A percentile compares a stretch with the other conserved stretches of the same genome.
These are phyloP conservation scores for Ditula angustiorana DNA, from an alignment of 2,888 invertebrate species.

Conservation along the genomic window DNA sequence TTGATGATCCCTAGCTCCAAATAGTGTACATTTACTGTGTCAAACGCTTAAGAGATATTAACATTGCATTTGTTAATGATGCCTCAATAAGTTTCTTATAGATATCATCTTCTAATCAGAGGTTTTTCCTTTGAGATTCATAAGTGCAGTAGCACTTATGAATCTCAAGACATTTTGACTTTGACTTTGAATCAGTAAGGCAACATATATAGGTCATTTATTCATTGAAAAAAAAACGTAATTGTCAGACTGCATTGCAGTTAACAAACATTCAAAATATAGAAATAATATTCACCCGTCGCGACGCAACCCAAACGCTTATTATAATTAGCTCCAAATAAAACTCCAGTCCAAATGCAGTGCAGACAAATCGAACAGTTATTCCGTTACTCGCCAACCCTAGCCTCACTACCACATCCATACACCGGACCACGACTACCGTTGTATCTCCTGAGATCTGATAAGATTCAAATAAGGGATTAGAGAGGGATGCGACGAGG, in stretches of 20 bases:
- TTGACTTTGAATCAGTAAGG: no score
- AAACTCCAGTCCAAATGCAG: conserved; percentile 25
- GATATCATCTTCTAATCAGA: no score
- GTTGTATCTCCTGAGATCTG: conserved; percentile 84
- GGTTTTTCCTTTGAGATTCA: no score
- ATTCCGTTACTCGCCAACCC: conserved; percentile 57
- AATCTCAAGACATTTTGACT: no score
- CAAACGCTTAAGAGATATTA: no score
- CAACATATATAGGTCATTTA: not conserved
- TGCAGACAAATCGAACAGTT: conserved; percentile 15
- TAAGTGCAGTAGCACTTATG: no score
- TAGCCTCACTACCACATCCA: conserved; percentile 69
- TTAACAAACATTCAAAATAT: conserved; percentile 6
- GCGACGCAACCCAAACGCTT: conserved; percentile 33
- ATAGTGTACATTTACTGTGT: no score
- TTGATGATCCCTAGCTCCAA: no score
- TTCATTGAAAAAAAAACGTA: not conserved
- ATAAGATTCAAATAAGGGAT: conserved; percentile 87
- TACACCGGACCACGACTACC: conserved; percentile 70
- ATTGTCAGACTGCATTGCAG: not conserved
- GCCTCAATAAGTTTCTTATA: no score
- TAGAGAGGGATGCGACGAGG: conserved; percentile 77
- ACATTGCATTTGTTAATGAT: no score
- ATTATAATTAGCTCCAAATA: conserved; percentile 39
- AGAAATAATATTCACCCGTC: conserved; percentile 31